Conservation (phyloP, 2,113 vertebrate species). For the Probosciger aterrimus region DNA sequence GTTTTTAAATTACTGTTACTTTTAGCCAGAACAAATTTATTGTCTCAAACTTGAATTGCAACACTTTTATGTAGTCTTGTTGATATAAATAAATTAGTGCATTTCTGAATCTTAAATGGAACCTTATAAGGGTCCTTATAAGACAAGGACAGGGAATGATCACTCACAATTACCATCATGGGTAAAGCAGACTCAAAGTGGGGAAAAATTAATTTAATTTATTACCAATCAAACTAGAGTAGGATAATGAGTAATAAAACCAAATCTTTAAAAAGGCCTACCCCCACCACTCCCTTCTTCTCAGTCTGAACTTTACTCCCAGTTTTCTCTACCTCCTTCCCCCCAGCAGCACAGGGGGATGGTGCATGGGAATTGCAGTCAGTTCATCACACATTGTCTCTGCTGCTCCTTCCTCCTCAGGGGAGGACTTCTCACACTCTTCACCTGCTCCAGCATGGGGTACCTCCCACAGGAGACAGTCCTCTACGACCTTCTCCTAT, state of each 20-base stretch:
- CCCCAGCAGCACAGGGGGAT: accelerated
- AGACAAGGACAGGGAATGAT: not conserved
- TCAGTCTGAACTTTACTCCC: not conserved
- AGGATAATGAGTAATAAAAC: not conserved
- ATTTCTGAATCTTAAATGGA: not conserved
- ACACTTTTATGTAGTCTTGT: not conserved
- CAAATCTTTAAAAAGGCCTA: not conserved
- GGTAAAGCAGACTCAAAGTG: not conserved
- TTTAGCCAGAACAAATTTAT: not conserved
- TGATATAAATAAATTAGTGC: not conserved
- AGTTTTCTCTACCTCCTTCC: not conserved
- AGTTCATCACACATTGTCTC: not conserved
- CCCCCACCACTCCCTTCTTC: not conserved
- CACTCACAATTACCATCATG: not conserved
- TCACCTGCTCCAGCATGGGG: not conserved
- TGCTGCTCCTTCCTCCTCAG: not conserved
- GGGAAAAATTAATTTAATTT: not conserved
- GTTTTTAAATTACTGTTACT: not conserved
- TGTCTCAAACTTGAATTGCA: not conserved
- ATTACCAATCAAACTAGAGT: not conserved
- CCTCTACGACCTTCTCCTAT: not conserved
- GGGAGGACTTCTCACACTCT: not conserved
- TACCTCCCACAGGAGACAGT: not conserved
- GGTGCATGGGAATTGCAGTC: not conserved
- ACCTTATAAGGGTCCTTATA: not conserved